A percentile compares a stretch with the other conserved stretches of the same genome.
These are phyloP conservation scores for Mactromeris polynyma DNA, from an alignment of 2,888 invertebrate genomes.

Conservation along the genomic window DNA sequence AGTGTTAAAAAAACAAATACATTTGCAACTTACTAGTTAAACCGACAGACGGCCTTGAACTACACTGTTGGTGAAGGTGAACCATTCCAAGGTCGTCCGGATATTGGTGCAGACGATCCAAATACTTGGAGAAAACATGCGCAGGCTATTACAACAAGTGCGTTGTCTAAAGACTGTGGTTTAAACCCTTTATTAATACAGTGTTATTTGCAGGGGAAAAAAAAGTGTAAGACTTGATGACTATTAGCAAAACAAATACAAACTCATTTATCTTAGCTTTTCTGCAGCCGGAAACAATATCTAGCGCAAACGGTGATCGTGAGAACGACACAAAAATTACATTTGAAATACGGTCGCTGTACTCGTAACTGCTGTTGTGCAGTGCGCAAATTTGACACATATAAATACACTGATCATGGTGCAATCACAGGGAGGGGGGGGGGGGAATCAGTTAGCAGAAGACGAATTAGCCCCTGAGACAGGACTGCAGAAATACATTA, in stretches of 20 bases:
- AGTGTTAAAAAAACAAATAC: background rate
- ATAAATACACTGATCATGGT: no score
- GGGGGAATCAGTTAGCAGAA: no score
- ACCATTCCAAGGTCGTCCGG: constrained; percentile 26
- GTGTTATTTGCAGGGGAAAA: background rate
- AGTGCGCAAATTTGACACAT: no score
- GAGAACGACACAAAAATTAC: background rate
- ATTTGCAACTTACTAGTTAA: background rate
- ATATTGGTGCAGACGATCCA: constrained; percentile 24
- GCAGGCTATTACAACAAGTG: background rate
- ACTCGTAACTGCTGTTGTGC: no score
- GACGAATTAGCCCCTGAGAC: no score
- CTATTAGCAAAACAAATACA: background rate
- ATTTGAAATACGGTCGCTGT: no score
- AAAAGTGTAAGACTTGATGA: background rate
- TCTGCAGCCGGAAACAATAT: background rate
- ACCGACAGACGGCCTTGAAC: constrained; percentile 23
- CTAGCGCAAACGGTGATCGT: background rate
- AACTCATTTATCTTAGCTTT: background rate
- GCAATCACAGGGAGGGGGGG: no score
- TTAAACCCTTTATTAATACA: background rate
- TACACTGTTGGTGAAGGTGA: constrained; percentile 24
- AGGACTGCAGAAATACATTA: no score
- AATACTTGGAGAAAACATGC: background rate
- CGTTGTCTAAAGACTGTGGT: background rate